Evolutionary conservation across 2,113 vertebrate genomes (phyloP), one percentile per base, ranked within the genome.

Genomic region (Eidolon helvum): DNA sequence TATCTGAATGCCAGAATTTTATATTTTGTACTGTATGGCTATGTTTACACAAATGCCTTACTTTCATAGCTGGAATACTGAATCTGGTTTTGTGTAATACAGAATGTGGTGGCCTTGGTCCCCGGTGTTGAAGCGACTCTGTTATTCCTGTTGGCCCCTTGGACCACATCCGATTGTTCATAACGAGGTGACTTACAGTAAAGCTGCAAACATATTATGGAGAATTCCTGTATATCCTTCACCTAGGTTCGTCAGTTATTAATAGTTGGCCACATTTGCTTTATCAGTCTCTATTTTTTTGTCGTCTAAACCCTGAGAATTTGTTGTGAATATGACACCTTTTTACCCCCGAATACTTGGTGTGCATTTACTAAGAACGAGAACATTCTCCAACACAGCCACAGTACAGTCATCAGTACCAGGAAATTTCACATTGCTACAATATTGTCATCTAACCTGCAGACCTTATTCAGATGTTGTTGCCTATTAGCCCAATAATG

Each of bases 1-100:
- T 84, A 74, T 91, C 89, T 91, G 43, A 84, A 66, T 74, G 50
- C 80, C 22, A 94, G 78, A 90, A 53, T 61, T 94, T 85, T 68
- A 22, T 79, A 35, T 92, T 96, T 92, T 89, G 65, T 35, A 72
- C 65, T 57, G 38, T 50, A 10, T 35, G 15, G 38, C 24, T 65
- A 40, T 84, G 38, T 84, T 28, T 84, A 61, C 22, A 53, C 14
- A 72, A 74, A 45, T 24, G 22, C 24, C 78, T 63, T 40, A 43
- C 77, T 95, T 94, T 92, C 68, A 14, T 22, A 78, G 63, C 24
- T 66, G 43, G 33, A 89, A 78, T 57, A 35, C 38, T 18, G 28
- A 38, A 10, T 78, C 95, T 72, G 28, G 88, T 71, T 87, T 79
- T 85, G 63, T 43, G 16, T 35, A n/a, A 55, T 72, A 35, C 68